Evolutionary conservation across 2,797 vertebrate genomes (phyloP).

Genomic region (Scomberomorus guttatus): DNA sequence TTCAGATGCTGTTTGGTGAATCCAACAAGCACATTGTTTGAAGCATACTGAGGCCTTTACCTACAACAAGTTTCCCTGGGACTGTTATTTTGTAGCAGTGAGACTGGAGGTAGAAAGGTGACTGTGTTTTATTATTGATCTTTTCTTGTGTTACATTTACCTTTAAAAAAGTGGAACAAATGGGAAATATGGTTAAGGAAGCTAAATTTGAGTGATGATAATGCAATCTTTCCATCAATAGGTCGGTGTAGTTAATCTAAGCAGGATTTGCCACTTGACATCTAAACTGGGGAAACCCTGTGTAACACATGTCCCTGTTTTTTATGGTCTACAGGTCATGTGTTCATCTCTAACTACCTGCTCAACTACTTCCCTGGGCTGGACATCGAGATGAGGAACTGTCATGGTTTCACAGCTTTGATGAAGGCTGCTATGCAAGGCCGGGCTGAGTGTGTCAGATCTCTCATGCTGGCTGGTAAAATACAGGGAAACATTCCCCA

Average conservation of each 20-base stretch:
- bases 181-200: neutral
- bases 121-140: neutral
- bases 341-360: conserved; percentile 92
- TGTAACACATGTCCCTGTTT: neutral
- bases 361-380: conserved; percentile 95
- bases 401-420: conserved; percentile 94
- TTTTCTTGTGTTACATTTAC: too few relatives aligned
- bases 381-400: conserved; percentile 94
- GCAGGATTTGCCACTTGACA: too few relatives aligned
- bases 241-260: too few relatives aligned
- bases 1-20: too few relatives aligned
- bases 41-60: too few relatives aligned
- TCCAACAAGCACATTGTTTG: too few relatives aligned
- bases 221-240: too few relatives aligned
- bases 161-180: neutral
- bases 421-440: conserved; percentile 99
- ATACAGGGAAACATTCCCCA: neutral
- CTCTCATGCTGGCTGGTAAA: conserved; percentile 93
- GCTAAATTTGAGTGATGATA: neutral
- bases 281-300: neutral
- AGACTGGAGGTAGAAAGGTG: neutral
- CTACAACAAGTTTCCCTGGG: neutral
- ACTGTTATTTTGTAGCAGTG: too few relatives aligned
- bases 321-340: conserved; percentile 80
- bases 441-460: conserved; percentile 88